Conservation (phyloP, 2,888 invertebrate genomes). For the Perithous albicinctus region DNA sequence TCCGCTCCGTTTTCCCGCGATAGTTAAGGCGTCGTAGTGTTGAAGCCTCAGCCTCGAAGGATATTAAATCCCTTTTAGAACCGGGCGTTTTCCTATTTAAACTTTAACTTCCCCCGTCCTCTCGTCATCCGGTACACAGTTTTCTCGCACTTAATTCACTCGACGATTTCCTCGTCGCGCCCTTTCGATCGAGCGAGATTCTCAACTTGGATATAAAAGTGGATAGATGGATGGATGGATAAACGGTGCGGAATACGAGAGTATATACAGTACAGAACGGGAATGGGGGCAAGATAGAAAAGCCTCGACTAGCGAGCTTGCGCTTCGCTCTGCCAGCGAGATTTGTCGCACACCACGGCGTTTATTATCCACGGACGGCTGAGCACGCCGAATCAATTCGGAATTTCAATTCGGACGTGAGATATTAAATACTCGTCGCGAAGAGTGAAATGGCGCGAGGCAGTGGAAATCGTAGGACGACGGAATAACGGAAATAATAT, state of each 20-base stretch:
- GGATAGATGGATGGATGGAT: slow-evolving; percentile 46
- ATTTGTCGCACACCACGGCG: slow-evolving; percentile 39
- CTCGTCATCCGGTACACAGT: background rate
- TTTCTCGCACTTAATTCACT: slow-evolving; percentile 55
- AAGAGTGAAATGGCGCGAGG: slow-evolving; percentile 39
- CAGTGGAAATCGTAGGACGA: background rate
- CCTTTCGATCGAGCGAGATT: slow-evolving; percentile 31
- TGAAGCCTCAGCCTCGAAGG: slow-evolving; percentile 53
- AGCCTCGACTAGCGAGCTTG: slow-evolving; percentile 4
- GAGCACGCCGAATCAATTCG: slow-evolving; percentile 59
- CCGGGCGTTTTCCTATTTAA: slow-evolving; percentile 44
- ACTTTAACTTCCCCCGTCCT: background rate
- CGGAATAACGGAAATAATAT: slow-evolving; percentile 64
- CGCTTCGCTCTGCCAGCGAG: background rate
- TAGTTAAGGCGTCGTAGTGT: slow-evolving; percentile 62
- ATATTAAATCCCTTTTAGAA: slow-evolving; percentile 66
- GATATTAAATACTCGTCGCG: slow-evolving; percentile 59
- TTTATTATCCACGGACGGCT: slow-evolving; percentile 56
- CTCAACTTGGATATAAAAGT: slow-evolving; percentile 36
- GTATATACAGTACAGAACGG: slow-evolving; percentile 5
- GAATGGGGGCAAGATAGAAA: slow-evolving; percentile 17
- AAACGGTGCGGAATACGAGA: slow-evolving; percentile 39
- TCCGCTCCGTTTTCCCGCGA: slow-evolving; percentile 22
- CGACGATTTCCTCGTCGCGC: slow-evolving; percentile 40
- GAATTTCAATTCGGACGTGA: slow-evolving; percentile 54